Evolutionary conservation across 2,797 vertebrate species (phyloP), one percentile per base, ranked within the genome.

Genomic region (Micrastur ruficollis): DNA sequence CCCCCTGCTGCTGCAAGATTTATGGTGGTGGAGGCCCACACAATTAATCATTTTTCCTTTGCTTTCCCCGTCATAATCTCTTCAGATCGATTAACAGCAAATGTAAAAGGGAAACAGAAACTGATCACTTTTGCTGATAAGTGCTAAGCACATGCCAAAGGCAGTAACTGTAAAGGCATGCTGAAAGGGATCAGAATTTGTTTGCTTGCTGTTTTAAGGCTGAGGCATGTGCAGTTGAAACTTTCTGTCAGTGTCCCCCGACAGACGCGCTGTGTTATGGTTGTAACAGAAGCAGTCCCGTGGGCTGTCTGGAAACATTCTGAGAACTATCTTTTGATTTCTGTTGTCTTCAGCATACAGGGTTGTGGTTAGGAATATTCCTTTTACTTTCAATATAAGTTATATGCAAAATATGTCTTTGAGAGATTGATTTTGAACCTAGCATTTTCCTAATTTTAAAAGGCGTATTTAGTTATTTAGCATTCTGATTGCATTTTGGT

Each of bases 71-170:
- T 63, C 20, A 3, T 67, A 52, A 46, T 81, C 14, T 79, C 44
- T 86, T 89, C 56, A 83, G 27, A 56, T 71, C 52, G 91, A 22
- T 86, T 89, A 79, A 75, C 66, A 89, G 55, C n/a, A 89, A 81
- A 79, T 81, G 46, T 71, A 40, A 72, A 79, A 89, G 15, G 74
- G 55, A 89, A 90, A 38, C 86, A 87, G 58, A 89, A 76, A 63
- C 18, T 14, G 74, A 96, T 94, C 4, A 3, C 13, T 71, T 40
- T 12, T 91, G 75, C 79, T 95, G 94, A 93, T 96, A 93, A 89
- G 9, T 18, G 72, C 58, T 91, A 89, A 58, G n/a, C 25, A 34
- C 13, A 2, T 85, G 93, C 80, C 71, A 79, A 91, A 84, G 58
- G 29, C 76, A 96, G 23, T 58, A 89, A 18, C 71, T 61, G 38